Conservation (phyloP, 2,888 invertebrate genomes). For the Gonocerus acuteangulatus region DNA sequence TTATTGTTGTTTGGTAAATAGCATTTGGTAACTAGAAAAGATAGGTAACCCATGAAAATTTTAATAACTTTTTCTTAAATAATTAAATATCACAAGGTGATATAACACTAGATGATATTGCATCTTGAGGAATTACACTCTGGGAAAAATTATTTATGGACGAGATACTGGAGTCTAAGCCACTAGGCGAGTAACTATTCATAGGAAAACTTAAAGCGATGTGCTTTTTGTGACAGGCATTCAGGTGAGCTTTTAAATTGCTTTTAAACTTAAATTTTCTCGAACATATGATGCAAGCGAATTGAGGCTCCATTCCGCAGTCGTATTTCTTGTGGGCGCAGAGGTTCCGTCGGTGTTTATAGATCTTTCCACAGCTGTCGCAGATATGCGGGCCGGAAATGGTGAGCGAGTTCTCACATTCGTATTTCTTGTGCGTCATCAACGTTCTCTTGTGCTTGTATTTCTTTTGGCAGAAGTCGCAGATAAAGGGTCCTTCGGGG, state of each 20-base stretch:
- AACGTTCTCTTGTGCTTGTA: constrained; percentile 34
- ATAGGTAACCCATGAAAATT: too few species aligned
- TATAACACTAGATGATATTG: too few species aligned
- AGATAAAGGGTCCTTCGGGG: constrained; percentile 22
- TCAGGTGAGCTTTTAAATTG: constrained; percentile 17
- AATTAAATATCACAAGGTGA: too few species aligned
- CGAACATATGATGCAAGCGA: constrained; percentile 40
- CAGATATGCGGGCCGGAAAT: constrained; percentile 16
- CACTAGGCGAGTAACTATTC: not conserved
- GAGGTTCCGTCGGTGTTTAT: constrained; percentile 33
- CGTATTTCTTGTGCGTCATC: constrained; percentile 34
- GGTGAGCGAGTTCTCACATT: constrained; percentile 42
- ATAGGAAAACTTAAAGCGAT: constrained; percentile 12
- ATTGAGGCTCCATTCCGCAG: constrained; percentile 43
- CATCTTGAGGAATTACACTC: too few species aligned
- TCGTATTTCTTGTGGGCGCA: constrained; percentile 43
- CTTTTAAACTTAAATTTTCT: constrained; percentile 22
- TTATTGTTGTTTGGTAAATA: too few species aligned
- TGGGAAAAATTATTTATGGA: not conserved
- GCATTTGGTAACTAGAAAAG: too few species aligned
- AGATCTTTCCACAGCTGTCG: constrained; percentile 26
- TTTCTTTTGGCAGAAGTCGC: constrained; percentile 31
- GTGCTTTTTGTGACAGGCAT: constrained; percentile 22
- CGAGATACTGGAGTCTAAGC: not conserved
- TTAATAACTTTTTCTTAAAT: too few species aligned